Evolutionary conservation across 2,797 vertebrate genomes (phyloP), one percentile per base, ranked within the genome.

Genomic region (Lepus oiostolus): DNA sequence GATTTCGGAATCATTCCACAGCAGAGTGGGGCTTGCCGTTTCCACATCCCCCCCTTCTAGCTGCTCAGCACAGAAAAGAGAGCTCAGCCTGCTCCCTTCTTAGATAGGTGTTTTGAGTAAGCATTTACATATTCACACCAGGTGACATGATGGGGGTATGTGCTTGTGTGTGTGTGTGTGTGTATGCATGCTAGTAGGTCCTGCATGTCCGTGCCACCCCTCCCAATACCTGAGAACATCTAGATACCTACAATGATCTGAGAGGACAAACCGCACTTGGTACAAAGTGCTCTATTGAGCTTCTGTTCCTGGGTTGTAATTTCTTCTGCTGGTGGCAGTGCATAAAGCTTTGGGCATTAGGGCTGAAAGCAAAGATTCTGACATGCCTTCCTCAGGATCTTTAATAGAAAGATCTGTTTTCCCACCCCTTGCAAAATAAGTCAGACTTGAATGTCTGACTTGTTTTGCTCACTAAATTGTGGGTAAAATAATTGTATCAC

Each of bases 201-300:
- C 4, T 32, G 22, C n/a, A 62, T 3, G 0, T 16, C 8, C 42
- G 4, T 62, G 11, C 1, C 26, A 54, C 32, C 1, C 26, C 11
- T 4, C 24, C 19, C 58, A 81, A 32, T 26, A 21, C n/a, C 26
- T 47, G 54, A 88, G 14, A 90, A 68, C 70, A 35, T 21, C 10
- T 38, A 24, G 19, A 24, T 32, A 67, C 47, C 28, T 28, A 6
- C 26, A 67, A 6, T 14, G 75, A 85, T 22, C 60, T 91, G 62
- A 84, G 65, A 81, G 52, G 50, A 22, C 42, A 76, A 90, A 28
- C 42, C 76, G 8, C 28, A 19, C 32, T 50, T 28, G 12, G 52
- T 88, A 26, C 75, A 86, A 80, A 85, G 26, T 47, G 24, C 32
- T 63, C 38, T 35, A 26, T 52, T 84, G 71, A 83, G 3, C 13